Conservation (phyloP, 2,888 invertebrate species). For the Beris morrisii region DNA sequence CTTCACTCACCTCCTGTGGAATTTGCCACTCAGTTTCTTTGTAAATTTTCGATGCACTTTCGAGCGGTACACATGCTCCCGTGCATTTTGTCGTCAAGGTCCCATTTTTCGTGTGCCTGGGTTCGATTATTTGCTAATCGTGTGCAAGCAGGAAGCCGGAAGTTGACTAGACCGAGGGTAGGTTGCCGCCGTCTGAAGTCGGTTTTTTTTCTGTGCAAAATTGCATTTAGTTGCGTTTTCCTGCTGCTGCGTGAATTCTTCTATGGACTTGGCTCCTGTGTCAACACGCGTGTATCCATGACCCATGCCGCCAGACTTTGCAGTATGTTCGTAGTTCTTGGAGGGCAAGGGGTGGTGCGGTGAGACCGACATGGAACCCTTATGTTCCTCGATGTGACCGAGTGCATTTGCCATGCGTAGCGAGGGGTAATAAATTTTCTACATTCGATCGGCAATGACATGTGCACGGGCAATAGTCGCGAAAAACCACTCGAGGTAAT, state of each 20-base stretch:
- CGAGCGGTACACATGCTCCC: too few relatives aligned
- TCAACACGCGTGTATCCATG: too few relatives aligned
- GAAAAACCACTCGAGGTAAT: conserved; percentile 11
- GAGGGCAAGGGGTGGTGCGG: background rate
- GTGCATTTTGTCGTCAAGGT: background rate
- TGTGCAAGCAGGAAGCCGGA: conserved; percentile 38
- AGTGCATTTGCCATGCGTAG: conserved; percentile 13
- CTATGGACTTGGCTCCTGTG: too few relatives aligned
- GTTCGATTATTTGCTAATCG: conserved; percentile 28
- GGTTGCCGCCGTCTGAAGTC: conserved; percentile 25
- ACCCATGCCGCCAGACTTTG: too few relatives aligned
- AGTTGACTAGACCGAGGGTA: conserved; percentile 39
- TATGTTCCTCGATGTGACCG: conserved; percentile 4
- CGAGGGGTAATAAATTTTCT: conserved; percentile 21
- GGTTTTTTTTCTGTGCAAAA: background rate
- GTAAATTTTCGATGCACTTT: too few relatives aligned
- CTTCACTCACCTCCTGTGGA: too few relatives aligned
- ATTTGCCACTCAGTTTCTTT: too few relatives aligned
- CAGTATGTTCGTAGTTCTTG: background rate
- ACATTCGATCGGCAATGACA: conserved; percentile 15
- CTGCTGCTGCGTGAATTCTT: background rate
- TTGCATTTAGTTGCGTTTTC: background rate
- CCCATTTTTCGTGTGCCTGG: background rate
- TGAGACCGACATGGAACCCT: background rate
- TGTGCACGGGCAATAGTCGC: conserved; percentile 15